Evolutionary conservation across 37 sponge, comb jelly and placozoan species (phyloP).

Genomic region (Corticium candelabrum): DNA sequence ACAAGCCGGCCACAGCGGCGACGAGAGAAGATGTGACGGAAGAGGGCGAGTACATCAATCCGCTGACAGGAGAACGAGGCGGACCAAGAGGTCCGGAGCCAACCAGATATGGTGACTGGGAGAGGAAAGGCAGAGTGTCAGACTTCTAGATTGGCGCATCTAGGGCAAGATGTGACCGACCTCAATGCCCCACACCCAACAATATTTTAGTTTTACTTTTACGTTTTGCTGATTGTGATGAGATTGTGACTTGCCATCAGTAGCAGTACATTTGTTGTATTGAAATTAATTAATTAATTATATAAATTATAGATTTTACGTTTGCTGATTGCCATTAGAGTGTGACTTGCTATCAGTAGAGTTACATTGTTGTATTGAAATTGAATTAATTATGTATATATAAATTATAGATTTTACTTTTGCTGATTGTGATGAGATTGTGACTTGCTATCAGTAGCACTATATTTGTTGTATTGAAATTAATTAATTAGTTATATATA

Average conservation of each 20-base stretch:
- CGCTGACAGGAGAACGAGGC: constrained; percentile 86
- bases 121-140: constrained; percentile 86
- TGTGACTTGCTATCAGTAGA: background rate
- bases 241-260: background rate
- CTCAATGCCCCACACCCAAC: too few relatives aligned
- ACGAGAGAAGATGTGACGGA: background rate
- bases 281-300: background rate
- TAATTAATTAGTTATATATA: background rate
- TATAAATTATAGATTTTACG: background rate
- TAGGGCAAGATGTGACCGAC: too few relatives aligned
- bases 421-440: background rate
- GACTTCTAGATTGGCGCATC: constrained; percentile 56
- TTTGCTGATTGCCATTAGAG: background rate
- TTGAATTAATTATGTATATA: background rate
- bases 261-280: too few relatives aligned
- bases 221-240: background rate
- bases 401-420: background rate
- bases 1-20: constrained; percentile 5
- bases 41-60: constrained; percentile 39
- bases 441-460: background rate
- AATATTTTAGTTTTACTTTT: background rate
- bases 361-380: too few relatives aligned
- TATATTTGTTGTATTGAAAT: too few relatives aligned
- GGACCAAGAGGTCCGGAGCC: constrained; percentile 96
- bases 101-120: constrained; percentile 98